Evolutionary conservation across 2,797 vertebrate species (phyloP).

Genomic region (Naso thynnoides): DNA sequence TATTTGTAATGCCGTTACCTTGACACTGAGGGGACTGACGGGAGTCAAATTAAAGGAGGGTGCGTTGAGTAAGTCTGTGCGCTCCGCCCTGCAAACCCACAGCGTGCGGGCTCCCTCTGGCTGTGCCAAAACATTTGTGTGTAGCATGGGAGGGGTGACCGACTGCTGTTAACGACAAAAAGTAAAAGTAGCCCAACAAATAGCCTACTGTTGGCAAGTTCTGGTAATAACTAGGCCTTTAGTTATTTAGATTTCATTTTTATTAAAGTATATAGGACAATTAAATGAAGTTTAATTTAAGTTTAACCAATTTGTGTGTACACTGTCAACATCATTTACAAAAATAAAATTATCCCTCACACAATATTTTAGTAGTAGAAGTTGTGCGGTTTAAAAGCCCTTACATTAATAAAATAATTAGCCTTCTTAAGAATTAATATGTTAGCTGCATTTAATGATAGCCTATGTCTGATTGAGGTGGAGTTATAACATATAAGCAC

Average conservation of each 20-base stretch:
- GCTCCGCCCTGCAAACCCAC: constrained; percentile 60
- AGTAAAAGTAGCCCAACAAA: not conserved
- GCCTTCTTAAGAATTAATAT: no score
- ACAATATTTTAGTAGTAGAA: not conserved
- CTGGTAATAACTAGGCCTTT: not conserved
- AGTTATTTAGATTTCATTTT: no score
- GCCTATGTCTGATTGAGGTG: no score
- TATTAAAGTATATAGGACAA: no score
- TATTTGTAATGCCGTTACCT: not conserved
- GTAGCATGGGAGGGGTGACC: not conserved
- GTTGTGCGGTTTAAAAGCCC: no score
- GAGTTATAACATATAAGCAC: no score
- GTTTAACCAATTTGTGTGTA: not conserved
- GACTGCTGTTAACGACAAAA: not conserved
- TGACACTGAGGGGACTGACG: constrained; percentile 6
- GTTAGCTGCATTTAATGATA: not conserved
- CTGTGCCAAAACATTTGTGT: constrained; percentile 41
- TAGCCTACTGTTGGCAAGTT: not conserved
- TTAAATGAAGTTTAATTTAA: not conserved
- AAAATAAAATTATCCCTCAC: not conserved
- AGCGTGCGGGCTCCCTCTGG: constrained; percentile 80
- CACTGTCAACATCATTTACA: not conserved
- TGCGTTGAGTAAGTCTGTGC: constrained; percentile 54
- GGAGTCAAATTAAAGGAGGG: constrained; percentile 50
- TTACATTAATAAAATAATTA: not conserved